Base-by-base conservation (phyloP, 2,888 invertebrate genomes). In the Parnassius smintheus region DNA sequence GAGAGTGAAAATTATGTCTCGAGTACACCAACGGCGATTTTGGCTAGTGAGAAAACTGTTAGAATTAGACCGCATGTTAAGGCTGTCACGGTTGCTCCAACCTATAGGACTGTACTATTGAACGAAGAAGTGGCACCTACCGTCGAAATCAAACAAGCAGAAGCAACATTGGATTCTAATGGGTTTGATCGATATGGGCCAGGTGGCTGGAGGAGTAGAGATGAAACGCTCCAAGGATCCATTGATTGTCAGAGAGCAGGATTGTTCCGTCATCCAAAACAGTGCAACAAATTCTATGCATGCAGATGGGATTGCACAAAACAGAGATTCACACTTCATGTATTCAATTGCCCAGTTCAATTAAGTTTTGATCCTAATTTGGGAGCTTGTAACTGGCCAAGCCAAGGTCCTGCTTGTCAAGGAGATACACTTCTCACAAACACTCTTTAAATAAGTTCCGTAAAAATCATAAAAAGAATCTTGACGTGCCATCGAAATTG, bases 341-440 rank as follows among this genome's bases (percentile, higher is more conserved):
- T 95, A 2, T 96, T 96, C 82, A 95, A 96, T 76, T 96, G 96
- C 74, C 96, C 96, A 0, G 93, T 96, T 12, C 95, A 95, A 77
- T 87, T 96, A 57, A 95, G 95, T 56, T 96, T 96, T 74, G 96
- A 96, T 79, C 93, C 93, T 22, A 93, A 88, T 62, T 91, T 95
- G 72, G 94, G 95, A n/a, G 96, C 96, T 56, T 96, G 96, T 74
- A 96, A 96, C 81, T 96, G 96, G 95, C 96, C 96, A 1, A 95
- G 95, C 75, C 95, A 95, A 76, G 96, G 96, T 42, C 96, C 96
- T 0, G 94, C 95, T 58, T 96, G 96, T 79, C 93, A 95, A 69
- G 95, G 94, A 59, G 94, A 95, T 75, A 95, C 95, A 67, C 91
- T 94, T 59, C 89, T 94, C 56, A 92, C 94, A 66, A 92, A 94